Evolutionary conservation across 2,797 vertebrate genomes (phyloP).

Genomic region (Anguilla obscura): DNA sequence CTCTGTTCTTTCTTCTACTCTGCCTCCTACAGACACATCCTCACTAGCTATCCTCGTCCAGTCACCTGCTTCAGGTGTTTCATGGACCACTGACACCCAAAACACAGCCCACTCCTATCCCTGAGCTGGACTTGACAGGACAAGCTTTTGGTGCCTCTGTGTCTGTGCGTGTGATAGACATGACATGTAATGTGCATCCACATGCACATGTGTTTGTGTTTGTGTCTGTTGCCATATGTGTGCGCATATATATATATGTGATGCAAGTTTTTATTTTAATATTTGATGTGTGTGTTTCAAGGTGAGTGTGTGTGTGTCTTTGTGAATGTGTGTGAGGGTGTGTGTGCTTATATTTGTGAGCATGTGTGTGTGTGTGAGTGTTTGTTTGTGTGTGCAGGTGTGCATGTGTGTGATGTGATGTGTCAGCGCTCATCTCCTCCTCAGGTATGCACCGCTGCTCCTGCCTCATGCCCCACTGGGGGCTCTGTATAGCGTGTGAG

Average conservation of each 20-base stretch:
- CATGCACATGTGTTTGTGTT: not conserved
- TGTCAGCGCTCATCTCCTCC: not conserved
- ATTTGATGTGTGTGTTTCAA: not conserved
- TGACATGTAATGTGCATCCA: not conserved
- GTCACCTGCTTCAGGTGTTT: not conserved
- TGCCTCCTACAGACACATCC: not conserved
- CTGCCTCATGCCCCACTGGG: not conserved
- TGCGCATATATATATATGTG: not conserved
- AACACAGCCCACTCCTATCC: not conserved
- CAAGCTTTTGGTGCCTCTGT: not conserved
- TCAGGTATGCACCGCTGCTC: conserved; percentile 37
- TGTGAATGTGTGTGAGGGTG: not conserved
- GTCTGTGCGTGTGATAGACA: not conserved
- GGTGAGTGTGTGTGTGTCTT: not conserved
- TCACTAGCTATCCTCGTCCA: not conserved
- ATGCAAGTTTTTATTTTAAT: not conserved
- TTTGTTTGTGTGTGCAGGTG: not conserved
- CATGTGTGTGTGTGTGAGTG: not conserved
- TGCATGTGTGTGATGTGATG: not conserved
- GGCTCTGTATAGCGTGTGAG: not conserved
- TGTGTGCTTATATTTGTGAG: conserved; percentile 10
- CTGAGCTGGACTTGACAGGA: not conserved
- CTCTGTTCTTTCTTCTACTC: not conserved
- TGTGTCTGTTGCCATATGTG: not conserved
- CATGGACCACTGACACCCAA: not conserved